Evolutionary conservation across 92 coral and sea anemone species (phyloP).

Genomic region (Blastomussa wellsi): DNA sequence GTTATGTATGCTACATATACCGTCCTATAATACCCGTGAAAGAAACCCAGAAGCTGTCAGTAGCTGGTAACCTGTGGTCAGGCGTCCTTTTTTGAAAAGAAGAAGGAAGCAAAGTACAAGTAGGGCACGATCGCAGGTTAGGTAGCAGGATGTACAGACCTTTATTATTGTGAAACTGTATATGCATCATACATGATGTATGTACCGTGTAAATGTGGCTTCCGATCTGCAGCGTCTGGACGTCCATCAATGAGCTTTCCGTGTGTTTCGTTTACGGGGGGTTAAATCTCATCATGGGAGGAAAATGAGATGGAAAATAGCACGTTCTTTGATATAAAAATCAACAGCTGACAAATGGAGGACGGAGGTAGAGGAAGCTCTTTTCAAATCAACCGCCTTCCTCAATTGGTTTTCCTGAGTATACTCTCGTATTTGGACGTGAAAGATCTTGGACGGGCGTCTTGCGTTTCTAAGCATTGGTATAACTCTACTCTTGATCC

Average conservation of each 20-base stretch:
- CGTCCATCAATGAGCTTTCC: too few species aligned
- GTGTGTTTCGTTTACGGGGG: too few species aligned
- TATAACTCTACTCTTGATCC: constrained; percentile 71
- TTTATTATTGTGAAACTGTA: neutral
- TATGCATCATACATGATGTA: neutral
- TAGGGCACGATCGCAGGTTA: too few species aligned
- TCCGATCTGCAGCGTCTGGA: too few species aligned
- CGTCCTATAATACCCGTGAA: too few species aligned
- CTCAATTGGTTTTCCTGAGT: constrained; percentile 76
- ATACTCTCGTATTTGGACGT: constrained; percentile 74
- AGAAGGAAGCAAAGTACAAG: neutral
- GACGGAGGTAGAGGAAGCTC: neutral
- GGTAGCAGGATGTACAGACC: too few species aligned
- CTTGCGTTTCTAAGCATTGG: constrained; percentile 83
- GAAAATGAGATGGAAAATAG: neutral
- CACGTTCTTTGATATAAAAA: neutral
- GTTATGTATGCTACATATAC: neutral
- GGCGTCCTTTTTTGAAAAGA: neutral
- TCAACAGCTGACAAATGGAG: constrained; percentile 1
- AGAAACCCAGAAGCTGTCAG: too few species aligned
- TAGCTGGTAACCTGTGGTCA: too few species aligned
- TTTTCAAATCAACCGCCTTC: constrained; percentile 67
- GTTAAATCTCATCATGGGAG: neutral
- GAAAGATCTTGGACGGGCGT: constrained; percentile 62
- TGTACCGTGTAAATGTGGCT: too few species aligned